Base-by-base conservation (phyloP, 2,888 invertebrate species). In the Heliconius sara region DNA sequence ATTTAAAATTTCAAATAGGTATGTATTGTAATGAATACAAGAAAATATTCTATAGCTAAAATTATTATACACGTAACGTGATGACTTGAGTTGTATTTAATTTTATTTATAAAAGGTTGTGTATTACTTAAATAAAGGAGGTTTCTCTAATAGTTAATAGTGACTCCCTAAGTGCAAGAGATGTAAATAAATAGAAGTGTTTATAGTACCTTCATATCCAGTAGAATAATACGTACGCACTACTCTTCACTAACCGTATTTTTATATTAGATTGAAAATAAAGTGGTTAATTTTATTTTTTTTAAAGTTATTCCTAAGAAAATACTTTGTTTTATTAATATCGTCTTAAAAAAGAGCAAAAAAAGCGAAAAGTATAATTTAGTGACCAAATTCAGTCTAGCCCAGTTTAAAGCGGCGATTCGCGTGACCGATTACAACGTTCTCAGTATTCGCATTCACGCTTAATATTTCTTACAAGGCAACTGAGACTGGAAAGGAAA, bases 351-450 rank as follows among this genome's bases (percentile, higher is more conserved):
- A 72, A 52, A n/a, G 57, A 72, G 30, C 52, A 57, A 16, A 77
- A 76, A 80, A 79, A 82, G 63, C 70, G 66, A 73, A 78, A 82
- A 78, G 52, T 57, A 60, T 22, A 76, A 80, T 80, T 75, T 30
- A 72, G 30, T 70, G 43, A 39, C 79, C 67, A 65, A 80, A 73
- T 70, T 75, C 30, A 81, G 77, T 81, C 80, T 85, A 85, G 83
- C 86, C 86, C 83, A 88, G 81, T 88, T 88, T 87, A 90, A 91
- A 91, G 91, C 87, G 85, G 87, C 79, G 86, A 86, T 89, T 93
- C 88, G 92, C 93, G 93, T 93, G 93, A 82, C 79, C 83, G 88
- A 89, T 89, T 81, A 84, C 84, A 87, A 86, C 85, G 86, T 82
- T 82, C 81, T 81, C 78, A 84, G 86, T 85, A 86, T 88, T 87